These are phyloP conservation scores for Hormaphis cornu DNA, from an alignment of 1,140 invertebrate species.

Conservation along the genomic window DNA sequence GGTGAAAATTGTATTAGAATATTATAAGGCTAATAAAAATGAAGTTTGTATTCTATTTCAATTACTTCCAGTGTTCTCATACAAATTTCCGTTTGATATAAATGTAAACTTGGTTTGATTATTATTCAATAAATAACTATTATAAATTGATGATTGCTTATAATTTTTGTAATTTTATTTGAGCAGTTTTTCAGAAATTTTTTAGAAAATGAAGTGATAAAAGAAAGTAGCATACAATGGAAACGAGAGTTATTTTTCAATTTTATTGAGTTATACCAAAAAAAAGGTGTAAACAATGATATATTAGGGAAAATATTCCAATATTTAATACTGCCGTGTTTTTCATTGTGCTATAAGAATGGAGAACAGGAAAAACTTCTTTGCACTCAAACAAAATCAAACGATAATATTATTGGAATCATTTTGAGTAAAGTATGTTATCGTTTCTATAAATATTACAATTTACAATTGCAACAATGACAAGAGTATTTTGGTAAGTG, in stretches of 20 bases:
- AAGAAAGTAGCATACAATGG: background rate
- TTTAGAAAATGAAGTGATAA: conserved; percentile 10
- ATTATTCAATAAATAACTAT: background rate
- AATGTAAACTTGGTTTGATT: background rate
- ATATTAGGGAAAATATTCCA: conserved; percentile 14
- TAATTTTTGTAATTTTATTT: background rate
- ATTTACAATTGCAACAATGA: background rate
- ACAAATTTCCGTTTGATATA: conserved; percentile 4
- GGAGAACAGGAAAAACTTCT: conserved; percentile 5
- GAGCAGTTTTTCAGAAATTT: conserved; percentile 1
- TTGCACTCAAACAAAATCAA: background rate
- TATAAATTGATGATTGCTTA: too few relatives aligned
- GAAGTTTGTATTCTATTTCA: conserved; percentile 11
- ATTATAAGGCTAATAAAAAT: background rate
- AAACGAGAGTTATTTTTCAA: background rate
- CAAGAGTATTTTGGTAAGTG: background rate
- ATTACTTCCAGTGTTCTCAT: background rate
- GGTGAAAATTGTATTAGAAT: background rate
- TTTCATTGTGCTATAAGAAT: conserved; percentile 5
- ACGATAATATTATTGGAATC: conserved; percentile 6
- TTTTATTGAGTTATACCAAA: conserved; percentile 11
- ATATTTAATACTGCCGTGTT: conserved; percentile 15
- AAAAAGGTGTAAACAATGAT: background rate
- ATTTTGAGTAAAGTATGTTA: conserved; percentile 8
- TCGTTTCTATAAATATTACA: background rate